Evolutionary conservation across 1,140 invertebrate species (phyloP).

Genomic region (Musca vetustissima): DNA sequence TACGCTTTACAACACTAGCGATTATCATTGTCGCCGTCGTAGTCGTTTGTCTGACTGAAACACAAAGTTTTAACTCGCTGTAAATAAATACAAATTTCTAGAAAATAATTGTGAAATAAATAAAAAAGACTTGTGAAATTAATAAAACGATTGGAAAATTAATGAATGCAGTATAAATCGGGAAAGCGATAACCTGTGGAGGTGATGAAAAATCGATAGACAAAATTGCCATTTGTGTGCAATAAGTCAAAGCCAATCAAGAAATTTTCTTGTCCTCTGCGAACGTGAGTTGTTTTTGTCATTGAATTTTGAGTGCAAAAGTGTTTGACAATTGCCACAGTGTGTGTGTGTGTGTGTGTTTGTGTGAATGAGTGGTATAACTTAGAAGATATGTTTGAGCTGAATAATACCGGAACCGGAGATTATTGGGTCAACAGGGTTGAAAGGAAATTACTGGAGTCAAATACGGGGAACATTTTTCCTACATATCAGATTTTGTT

Average conservation of each 20-base stretch:
- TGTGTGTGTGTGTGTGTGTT: too few relatives aligned
- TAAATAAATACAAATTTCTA: too few relatives aligned
- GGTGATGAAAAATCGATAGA: not conserved
- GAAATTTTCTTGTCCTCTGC: not conserved
- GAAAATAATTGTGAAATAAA: not conserved
- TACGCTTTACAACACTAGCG: too few relatives aligned
- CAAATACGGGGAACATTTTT: too few relatives aligned
- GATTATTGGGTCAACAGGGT: not conserved
- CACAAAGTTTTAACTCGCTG: too few relatives aligned
- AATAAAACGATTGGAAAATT: not conserved
- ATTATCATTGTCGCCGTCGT: too few relatives aligned
- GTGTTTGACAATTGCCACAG: not conserved
- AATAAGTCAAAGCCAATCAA: not conserved
- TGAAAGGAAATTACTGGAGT: not conserved
- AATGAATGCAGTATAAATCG: not conserved
- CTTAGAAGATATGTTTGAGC: not conserved
- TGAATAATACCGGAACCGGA: not conserved
- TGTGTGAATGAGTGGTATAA: not conserved
- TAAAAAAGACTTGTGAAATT: not conserved
- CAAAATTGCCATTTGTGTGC: not conserved
- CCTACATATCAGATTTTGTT: too few relatives aligned
- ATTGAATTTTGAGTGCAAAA: not conserved
- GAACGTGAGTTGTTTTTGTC: slow-evolving; percentile 13
- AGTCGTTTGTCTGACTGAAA: too few relatives aligned
- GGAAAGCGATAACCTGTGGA: not conserved